Percentiles rank a stretch among this genome's conserved stretches.
phyloP scores from a whole-genome alignment of 2,888 invertebrate species.

The Rhamphomyia laevipes region DNA sequence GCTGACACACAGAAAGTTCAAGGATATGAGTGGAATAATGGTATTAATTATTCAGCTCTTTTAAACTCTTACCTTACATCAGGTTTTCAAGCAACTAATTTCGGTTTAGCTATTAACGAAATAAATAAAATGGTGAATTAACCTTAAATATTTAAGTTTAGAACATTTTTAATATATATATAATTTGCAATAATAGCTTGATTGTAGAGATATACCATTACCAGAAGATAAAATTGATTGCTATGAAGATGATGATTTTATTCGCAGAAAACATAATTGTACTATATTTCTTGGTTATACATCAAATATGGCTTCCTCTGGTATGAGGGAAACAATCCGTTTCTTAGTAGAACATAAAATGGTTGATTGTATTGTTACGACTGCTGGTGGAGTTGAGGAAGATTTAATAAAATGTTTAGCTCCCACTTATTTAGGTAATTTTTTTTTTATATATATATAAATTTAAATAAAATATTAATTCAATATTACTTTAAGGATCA shows the following conservation, averaged over 20 bases:
- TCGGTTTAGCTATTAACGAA: slow-evolving; percentile 82
- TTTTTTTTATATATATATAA: too few relatives aligned
- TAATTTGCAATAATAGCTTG: slow-evolving; percentile 39
- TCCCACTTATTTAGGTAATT: slow-evolving; percentile 79
- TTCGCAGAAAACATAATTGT: slow-evolving; percentile 64
- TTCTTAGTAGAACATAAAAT: slow-evolving; percentile 78
- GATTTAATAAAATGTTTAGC: slow-evolving; percentile 98
- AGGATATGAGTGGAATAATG: slow-evolving; percentile 90
- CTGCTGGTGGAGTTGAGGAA: slow-evolving; percentile 97
- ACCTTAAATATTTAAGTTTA: slow-evolving; percentile 6
- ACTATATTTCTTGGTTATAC: slow-evolving; percentile 96
- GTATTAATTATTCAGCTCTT: slow-evolving; percentile 74
- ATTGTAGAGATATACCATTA: slow-evolving; percentile 57
- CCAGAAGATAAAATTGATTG: slow-evolving; percentile 51
- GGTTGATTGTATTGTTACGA: slow-evolving; percentile 93
- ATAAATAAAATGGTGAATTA: slow-evolving; percentile 73
- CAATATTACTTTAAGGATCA: slow-evolving; percentile 38
- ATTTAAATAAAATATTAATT: not conserved
- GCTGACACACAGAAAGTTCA: slow-evolving; percentile 53
- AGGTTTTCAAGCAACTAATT: slow-evolving; percentile 97
- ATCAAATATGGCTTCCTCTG: slow-evolving; percentile 93
- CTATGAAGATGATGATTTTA: slow-evolving; percentile 69
- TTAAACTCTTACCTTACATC: slow-evolving; percentile 65
- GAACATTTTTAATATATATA: not conserved
- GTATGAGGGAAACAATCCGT: slow-evolving; percentile 79